phyloP scores from a whole-genome alignment of 2,113 vertebrate species.

The Chionodraco myersi region DNA sequence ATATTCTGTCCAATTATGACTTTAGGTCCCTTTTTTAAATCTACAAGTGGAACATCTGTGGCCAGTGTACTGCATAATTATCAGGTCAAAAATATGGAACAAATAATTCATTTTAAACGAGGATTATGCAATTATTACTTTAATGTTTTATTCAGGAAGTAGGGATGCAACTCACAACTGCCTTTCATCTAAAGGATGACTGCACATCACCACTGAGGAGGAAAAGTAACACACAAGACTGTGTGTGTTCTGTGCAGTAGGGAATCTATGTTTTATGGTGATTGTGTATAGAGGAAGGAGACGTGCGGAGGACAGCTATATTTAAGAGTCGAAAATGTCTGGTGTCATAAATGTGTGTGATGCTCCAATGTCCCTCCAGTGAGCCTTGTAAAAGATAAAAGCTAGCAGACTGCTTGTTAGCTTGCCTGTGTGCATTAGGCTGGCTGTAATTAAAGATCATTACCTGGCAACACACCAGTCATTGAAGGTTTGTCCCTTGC shows the following conservation, averaged over 20 bases:
- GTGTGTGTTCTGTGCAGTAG: too few species aligned
- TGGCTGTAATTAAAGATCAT: constrained; percentile 76
- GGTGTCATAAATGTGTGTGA: constrained; percentile 36
- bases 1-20: constrained; percentile 38
- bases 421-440: constrained; percentile 56
- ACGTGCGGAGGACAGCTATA: not conserved
- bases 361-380: constrained; percentile 15
- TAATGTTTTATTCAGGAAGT: not conserved
- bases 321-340: constrained; percentile 18
- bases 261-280: not conserved
- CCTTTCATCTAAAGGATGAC: constrained; percentile 12
- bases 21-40: constrained; percentile 26
- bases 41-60: constrained; percentile 30
- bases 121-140: not conserved
- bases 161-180: not conserved
- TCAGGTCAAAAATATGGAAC: not conserved
- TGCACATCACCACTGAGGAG: constrained; percentile 5
- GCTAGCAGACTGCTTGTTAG: constrained; percentile 62
- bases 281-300: constrained; percentile 3
- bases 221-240: not conserved
- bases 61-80: not conserved
- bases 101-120: not conserved
- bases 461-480: constrained; percentile 68
- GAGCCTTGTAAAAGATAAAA: constrained; percentile 52
- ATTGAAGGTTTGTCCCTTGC: constrained; percentile 55